Evolutionary conservation across 2,113 vertebrate genomes (phyloP), one percentile per base, ranked within the genome.

Genomic region (Pedetes capensis): DNA sequence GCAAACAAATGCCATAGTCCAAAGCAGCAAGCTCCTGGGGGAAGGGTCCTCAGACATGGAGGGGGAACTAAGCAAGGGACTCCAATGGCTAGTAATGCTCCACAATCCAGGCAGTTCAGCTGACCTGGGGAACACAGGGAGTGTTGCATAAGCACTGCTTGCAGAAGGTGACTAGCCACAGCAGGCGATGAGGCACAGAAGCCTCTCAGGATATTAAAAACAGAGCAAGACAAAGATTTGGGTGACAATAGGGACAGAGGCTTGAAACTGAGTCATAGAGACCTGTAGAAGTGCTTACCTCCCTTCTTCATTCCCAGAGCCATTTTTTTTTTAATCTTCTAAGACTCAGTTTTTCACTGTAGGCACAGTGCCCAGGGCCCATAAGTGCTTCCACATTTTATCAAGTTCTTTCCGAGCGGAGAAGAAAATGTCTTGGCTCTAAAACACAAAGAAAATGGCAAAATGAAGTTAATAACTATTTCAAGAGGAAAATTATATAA

Each of bases 381-480:
- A 2, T 63, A 88, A 83, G 25, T 34, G 75, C 74, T 94, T 72
- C 64, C 47, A 75, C 53, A 18, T 92, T 85, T 91, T 69, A 91
- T 51, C 37, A 86, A 81, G 53, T 69, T 82, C 18, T 64, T 89
- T 95, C 51, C 95, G 27, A 79, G 51, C 49, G 27, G 61, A 89
- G 81, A 91, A 75, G 9, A 89, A 93, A 96, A 68, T 20, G 7
- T 44, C 29, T 93, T 78, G 61, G 74, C 84, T 95, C 37, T 88
- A 61, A 95, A 90, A 89, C 16, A 85, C 32, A 93, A 61, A 69
- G 23, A 51, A 82, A 91, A 87, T 11, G 85, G 16, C 34, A 85
- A 93, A 82, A 61, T 76, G 22, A 84, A 91, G 87, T 82, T 80
- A 74, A 79, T 93, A 94, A 89, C 55, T 87, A 89, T 87, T 96